Percentiles rank a stretch among this genome's conserved stretches.
Evolutionary conservation across 2,888 invertebrate species (phyloP).

Genomic region (Luperina testacea): DNA sequence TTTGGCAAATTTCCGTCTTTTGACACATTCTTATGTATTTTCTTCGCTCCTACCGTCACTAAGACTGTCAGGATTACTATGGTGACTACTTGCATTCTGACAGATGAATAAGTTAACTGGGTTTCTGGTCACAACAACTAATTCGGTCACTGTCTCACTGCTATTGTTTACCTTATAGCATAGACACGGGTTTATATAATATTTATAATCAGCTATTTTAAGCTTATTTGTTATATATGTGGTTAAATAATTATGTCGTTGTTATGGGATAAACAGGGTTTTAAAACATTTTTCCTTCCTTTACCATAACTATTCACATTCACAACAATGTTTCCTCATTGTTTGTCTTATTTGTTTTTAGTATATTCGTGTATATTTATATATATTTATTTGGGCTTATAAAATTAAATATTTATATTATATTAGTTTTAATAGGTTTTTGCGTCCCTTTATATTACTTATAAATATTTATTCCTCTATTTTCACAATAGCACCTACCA

Average conservation of each 20-base stretch:
- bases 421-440: no score
- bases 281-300: conserved; percentile 2
- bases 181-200: conserved; percentile 17
- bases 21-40: not conserved
- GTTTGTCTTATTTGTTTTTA: no score
- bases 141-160: not conserved
- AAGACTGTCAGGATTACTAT: not conserved
- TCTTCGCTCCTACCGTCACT: not conserved
- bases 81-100: conserved; percentile 5
- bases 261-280: not conserved
- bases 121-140: not conserved
- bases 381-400: no score
- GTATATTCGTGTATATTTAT: not conserved
- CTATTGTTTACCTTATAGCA: not conserved
- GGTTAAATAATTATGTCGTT: not conserved
- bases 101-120: not conserved
- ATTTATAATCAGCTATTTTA: not conserved
- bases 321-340: no score
- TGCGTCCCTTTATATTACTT: no score
- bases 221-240: not conserved
- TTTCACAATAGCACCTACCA: no score
- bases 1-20: not conserved
- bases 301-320: not conserved
- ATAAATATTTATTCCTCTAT: no score
- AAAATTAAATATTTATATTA: no score